A percentile compares a stretch with the other conserved stretches of the same genome.
Evolutionary conservation across 23 tunicate genomes (phyloP).

Genomic region (Botrylloides violaceus): DNA sequence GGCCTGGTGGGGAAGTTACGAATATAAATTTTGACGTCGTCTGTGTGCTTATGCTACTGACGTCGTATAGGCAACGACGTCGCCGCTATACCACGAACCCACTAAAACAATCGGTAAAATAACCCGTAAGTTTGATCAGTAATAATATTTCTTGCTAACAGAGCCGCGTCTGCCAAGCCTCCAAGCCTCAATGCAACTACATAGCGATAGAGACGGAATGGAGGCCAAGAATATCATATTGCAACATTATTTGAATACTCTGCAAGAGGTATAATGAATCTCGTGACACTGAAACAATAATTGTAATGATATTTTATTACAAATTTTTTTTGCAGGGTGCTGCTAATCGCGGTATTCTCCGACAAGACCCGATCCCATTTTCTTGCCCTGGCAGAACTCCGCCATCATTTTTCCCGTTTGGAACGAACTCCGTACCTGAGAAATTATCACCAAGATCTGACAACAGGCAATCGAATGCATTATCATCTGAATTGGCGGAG

Average conservation of each 20-base stretch:
- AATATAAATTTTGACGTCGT: no score
- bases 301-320: no score
- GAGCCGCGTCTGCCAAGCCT: neutral
- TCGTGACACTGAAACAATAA: no score
- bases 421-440: neutral
- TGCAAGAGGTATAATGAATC: constrained; percentile 8
- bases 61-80: no score
- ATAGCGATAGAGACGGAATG: constrained; percentile 1
- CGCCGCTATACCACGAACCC: no score
- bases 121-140: neutral
- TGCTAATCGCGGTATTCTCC: neutral
- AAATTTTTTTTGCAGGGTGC: neutral
- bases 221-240: constrained; percentile 41
- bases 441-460: constrained; percentile 32
- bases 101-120: neutral
- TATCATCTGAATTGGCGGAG: neutral
- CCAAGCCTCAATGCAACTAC: constrained; percentile 9
- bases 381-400: neutral
- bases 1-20: no score
- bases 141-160: neutral
- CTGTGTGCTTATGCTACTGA: no score
- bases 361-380: neutral
- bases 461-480: neutral
- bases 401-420: neutral
- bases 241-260: constrained; percentile 57